Base-by-base conservation (phyloP, 2,888 invertebrate species). In the Pachydiplax longipennis region DNA sequence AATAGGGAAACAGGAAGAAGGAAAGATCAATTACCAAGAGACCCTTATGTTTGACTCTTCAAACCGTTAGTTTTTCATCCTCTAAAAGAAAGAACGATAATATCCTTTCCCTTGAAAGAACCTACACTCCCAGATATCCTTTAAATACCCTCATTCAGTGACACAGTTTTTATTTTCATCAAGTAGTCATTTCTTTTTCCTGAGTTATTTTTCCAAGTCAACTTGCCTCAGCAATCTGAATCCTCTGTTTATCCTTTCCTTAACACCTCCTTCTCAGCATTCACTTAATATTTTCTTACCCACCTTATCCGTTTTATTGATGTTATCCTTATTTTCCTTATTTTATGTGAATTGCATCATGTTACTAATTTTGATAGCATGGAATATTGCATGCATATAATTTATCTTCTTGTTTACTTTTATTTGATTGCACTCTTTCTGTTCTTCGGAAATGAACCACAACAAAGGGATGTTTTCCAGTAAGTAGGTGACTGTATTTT, bases 381-480 rank as follows among this genome's bases (percentile, higher is more conserved):
- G 91, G 91, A 91, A 92, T 92, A 91, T 91, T 91, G 91, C 91
- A 92, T 92, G 92, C 92, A 91, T 91, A 92, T 92, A 92, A 91
- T 92, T 92, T 92, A 80, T 91, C 91, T 91, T 80, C 91, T 91
- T 65, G 58, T 91, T 91, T 91, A 91, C 81, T 91, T 91, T 93
- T 93, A 93, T 94, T 95, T 95, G 94, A 95, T 95, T 96, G 96
- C 96, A 96, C 96, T 92, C 95, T 95, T 94, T 95, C 94, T 94
- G 94, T 94, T 95, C 95, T 96, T 94, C 94, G 95, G 95, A 95
- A 95, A 95, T 95, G 95, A 93, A 95, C 95, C 95, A 94, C 95
- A 95, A 93, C 93, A 95, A 91, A 96, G 96, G 96, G 96, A 96
- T 96, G 96, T 95, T 96, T 95, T 95, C 95, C 96, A 95, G 96